Conservation (phyloP, 1,140 invertebrate species). For the Phocides pigmalion region DNA sequence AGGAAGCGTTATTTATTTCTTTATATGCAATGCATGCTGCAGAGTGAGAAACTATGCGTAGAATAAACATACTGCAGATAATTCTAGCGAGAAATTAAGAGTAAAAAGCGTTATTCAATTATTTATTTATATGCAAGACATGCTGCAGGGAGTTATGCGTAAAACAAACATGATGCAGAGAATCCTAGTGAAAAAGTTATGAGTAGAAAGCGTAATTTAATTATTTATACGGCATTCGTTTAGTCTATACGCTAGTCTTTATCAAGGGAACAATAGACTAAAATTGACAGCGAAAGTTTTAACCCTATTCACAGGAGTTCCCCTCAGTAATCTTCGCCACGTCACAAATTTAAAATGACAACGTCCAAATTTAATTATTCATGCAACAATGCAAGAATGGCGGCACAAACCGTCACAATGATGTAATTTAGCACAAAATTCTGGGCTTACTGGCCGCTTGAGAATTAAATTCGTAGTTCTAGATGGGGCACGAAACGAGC, state of each 20-base stretch:
- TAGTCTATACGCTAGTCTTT: background rate
- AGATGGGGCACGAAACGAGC: background rate
- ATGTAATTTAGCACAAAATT: slow-evolving; percentile 25
- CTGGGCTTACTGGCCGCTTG: slow-evolving; percentile 25
- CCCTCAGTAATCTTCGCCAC: slow-evolving; percentile 16
- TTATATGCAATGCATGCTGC: no score
- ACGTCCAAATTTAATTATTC: slow-evolving; percentile 31
- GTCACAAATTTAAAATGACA: slow-evolving; percentile 34
- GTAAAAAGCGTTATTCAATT: no score
- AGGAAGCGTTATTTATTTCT: no score
- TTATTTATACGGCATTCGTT: no score
- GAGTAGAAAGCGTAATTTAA: no score
- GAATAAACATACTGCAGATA: no score
- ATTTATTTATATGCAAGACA: no score
- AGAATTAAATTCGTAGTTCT: slow-evolving; percentile 33
- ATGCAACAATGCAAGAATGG: slow-evolving; percentile 29
- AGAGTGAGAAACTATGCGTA: no score
- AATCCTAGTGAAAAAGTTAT: no score
- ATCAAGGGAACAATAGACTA: background rate
- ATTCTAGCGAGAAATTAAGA: no score
- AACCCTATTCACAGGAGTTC: slow-evolving; percentile 18
- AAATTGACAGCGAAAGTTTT: slow-evolving; percentile 4
- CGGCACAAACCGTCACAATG: slow-evolving; percentile 15
- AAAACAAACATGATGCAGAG: no score
- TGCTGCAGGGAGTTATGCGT: no score